phyloP scores from a whole-genome alignment of 2,888 invertebrate species.

The Frankliniella fusca region DNA sequence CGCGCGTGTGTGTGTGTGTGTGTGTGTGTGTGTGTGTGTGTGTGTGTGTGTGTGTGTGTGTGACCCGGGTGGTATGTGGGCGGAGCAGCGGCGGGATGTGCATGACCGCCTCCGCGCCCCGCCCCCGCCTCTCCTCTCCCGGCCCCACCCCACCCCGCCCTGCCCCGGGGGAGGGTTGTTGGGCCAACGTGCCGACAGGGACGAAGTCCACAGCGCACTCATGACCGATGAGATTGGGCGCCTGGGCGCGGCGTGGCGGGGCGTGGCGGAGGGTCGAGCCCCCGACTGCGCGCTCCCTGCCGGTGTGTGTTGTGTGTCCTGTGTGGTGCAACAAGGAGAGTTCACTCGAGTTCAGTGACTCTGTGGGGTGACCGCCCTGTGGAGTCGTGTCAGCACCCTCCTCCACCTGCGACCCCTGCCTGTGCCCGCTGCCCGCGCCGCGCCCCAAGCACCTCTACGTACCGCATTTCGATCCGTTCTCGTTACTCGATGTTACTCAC shows the following conservation, averaged over 20 bases:
- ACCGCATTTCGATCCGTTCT: too few species aligned
- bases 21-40: too few species aligned
- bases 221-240: conserved; percentile 10
- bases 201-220: background rate
- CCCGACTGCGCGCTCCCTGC: background rate
- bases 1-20: too few species aligned
- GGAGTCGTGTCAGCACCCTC: too few species aligned
- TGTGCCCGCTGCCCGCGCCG: too few species aligned
- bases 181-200: background rate
- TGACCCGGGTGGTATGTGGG: background rate
- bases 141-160: background rate
- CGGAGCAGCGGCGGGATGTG: background rate
- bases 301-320: too few species aligned
- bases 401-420: too few species aligned
- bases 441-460: too few species aligned
- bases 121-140: background rate
- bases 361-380: background rate
- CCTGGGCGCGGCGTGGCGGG: background rate
- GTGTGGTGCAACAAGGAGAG: too few species aligned
- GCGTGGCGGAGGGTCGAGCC: background rate
- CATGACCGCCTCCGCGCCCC: background rate
- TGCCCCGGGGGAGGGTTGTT: background rate
- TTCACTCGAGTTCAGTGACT: background rate
- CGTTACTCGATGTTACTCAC: too few species aligned
- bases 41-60: too few species aligned